phyloP scores from a whole-genome alignment of 2,113 vertebrate genomes.

The Rhadina sibilatrix region DNA sequence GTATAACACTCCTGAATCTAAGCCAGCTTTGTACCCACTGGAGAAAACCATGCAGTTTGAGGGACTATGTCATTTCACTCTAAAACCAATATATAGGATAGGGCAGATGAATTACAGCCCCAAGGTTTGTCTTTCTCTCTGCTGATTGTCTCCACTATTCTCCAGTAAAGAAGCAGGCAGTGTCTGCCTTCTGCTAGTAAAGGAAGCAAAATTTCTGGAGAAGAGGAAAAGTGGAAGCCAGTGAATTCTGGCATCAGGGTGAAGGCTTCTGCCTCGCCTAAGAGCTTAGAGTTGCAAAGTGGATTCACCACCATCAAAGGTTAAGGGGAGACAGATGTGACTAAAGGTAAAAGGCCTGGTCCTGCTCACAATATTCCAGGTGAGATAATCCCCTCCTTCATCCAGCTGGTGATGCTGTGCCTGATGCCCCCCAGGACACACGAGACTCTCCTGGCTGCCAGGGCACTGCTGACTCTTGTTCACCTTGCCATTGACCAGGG shows the following conservation, averaged over 20 bases:
- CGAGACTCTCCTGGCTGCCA: background rate
- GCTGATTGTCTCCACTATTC: background rate
- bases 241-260: background rate
- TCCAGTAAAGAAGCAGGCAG: background rate
- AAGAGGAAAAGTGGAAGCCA: background rate
- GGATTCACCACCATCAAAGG: background rate
- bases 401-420: accelerated
- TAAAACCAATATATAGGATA: background rate
- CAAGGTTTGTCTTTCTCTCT: background rate
- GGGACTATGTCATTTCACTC: background rate
- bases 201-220: background rate
- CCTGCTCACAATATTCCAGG: background rate
- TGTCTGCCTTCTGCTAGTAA: background rate
- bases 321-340: background rate
- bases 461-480: background rate
- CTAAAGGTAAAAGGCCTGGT: background rate
- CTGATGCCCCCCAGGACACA: background rate
- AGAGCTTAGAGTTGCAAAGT: background rate
- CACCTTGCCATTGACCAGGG: accelerated
- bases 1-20: background rate
- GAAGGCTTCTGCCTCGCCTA: background rate
- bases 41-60: background rate
- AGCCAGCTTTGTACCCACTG: background rate
- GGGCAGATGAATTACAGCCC: background rate
- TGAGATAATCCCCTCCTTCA: background rate